Conservation (phyloP, 2,113 vertebrate species). For the Sinocyclocheilus anophthalmus region DNA sequence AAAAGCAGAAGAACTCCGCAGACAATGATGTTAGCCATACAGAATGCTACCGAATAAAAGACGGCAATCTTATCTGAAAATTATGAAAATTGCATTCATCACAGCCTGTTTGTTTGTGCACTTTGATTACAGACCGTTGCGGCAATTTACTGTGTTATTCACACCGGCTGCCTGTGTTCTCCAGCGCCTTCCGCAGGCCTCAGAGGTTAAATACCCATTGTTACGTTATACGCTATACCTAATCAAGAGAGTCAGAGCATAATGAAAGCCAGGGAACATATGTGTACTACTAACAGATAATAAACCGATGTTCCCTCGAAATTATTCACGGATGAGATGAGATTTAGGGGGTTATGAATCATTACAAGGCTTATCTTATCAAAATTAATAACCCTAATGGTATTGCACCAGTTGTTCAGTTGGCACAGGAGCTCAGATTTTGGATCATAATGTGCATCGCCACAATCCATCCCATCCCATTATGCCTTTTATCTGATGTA, state of each 20-base stretch:
- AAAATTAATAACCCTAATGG: conserved; percentile 51
- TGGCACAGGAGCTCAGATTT: conserved; percentile 34
- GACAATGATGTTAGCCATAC: conserved; percentile 33
- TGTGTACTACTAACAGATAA: conserved; percentile 49
- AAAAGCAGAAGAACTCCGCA: neutral
- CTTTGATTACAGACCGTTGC: conserved; percentile 31
- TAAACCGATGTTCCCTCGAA: conserved; percentile 44
- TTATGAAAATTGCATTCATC: conserved; percentile 52
- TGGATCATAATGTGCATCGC: conserved; percentile 45
- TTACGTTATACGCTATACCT: conserved; percentile 42
- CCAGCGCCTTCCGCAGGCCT: conserved; percentile 8
- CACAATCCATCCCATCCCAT: conserved; percentile 38
- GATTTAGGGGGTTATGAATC: conserved; percentile 58
- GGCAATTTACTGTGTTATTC: conserved; percentile 51
- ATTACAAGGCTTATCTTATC: conserved; percentile 49
- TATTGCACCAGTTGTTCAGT: conserved; percentile 56
- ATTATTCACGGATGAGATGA: conserved; percentile 54
- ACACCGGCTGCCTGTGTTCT: conserved; percentile 16
- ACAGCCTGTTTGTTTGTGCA: conserved; percentile 50
- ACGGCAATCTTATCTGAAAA: conserved; percentile 48
- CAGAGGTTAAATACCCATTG: conserved; percentile 53
- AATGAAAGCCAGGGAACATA: conserved; percentile 42
- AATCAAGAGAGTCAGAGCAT: conserved; percentile 43
- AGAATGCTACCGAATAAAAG: conserved; percentile 23
- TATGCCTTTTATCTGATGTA: conserved; percentile 64